phyloP scores from a whole-genome alignment of 1,140 invertebrate genomes.

The Sitodiplosis mosellana region DNA sequence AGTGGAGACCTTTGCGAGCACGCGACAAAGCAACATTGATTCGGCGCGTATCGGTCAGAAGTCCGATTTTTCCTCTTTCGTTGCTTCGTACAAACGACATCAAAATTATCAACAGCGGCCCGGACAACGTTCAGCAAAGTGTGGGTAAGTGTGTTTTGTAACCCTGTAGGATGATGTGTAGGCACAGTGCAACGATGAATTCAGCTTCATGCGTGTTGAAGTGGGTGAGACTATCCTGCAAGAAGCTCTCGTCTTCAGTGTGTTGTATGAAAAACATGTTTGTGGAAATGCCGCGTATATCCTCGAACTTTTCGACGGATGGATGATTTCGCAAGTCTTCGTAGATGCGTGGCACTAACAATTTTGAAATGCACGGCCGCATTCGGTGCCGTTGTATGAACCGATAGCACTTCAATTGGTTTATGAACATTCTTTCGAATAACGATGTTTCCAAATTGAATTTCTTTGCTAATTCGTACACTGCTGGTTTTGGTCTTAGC shows the following conservation, averaged over 20 bases:
- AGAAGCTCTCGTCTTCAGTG: slow-evolving; percentile 24
- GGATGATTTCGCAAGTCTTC: slow-evolving; percentile 31
- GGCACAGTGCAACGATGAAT: slow-evolving; percentile 32
- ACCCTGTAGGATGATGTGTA: slow-evolving; percentile 38
- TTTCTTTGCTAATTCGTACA: slow-evolving; percentile 34
- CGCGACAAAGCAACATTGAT: slow-evolving; percentile 62
- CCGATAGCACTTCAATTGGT: slow-evolving; percentile 30
- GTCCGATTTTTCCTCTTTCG: slow-evolving; percentile 44
- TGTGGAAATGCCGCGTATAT: slow-evolving; percentile 34
- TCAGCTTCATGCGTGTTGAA: slow-evolving; percentile 40
- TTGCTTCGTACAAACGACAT: slow-evolving; percentile 65
- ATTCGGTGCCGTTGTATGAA: slow-evolving; percentile 45
- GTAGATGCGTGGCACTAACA: slow-evolving; percentile 43
- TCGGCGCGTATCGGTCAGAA: slow-evolving; percentile 48
- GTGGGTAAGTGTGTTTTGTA: slow-evolving; percentile 25
- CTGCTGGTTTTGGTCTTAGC: slow-evolving; percentile 42
- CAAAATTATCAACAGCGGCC: slow-evolving; percentile 54
- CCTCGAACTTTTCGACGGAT: slow-evolving; percentile 29
- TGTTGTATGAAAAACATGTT: slow-evolving; percentile 2
- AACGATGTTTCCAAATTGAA: slow-evolving; percentile 48
- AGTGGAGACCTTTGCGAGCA: slow-evolving; percentile 42
- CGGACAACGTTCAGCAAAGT: slow-evolving; percentile 28
- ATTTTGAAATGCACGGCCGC: slow-evolving; percentile 38
- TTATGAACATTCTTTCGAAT: slow-evolving; percentile 51
- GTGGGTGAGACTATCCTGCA: slow-evolving; percentile 15